These are phyloP conservation scores for Salmo trutta DNA, from an alignment of 2,797 vertebrate species.

Conservation along the genomic window DNA sequence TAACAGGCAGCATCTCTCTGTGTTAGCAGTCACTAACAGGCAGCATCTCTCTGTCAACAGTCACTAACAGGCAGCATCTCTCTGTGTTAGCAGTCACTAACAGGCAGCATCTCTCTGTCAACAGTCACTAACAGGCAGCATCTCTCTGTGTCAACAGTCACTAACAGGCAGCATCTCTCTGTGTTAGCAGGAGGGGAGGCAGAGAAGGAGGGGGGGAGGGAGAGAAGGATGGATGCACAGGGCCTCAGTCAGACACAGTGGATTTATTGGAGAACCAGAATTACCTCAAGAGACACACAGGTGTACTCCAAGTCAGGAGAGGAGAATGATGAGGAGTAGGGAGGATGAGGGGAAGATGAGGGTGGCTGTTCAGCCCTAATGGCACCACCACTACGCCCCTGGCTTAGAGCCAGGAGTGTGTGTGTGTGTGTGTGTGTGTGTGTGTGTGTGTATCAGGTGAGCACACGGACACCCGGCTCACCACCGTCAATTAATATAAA, in stretches of 20 bases:
- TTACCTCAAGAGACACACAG: constrained; percentile 27
- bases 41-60: no score
- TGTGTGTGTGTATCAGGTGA: no score
- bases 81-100: no score
- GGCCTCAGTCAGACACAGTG: neutral
- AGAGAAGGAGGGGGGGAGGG: neutral
- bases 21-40: no score
- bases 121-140: no score
- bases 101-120: no score
- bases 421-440: no score
- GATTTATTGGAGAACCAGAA: constrained; percentile 16
- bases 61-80: no score
- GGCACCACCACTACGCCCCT: constrained; percentile 3
- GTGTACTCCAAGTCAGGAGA: constrained; percentile 5
- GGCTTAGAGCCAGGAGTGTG: constrained; percentile 27
- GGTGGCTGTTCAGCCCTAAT: constrained; percentile 19
- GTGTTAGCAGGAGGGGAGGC: no score
- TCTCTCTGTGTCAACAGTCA: no score
- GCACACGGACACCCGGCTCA: neutral
- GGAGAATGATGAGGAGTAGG: neutral
- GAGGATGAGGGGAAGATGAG: neutral
- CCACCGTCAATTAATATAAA: constrained; percentile 38
- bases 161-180: no score
- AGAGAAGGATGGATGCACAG: neutral
- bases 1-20: no score